Percentiles rank a stretch among this genome's conserved stretches.
Conservation (phyloP, 2,797 vertebrate genomes). For the Selene dorsalis region DNA sequence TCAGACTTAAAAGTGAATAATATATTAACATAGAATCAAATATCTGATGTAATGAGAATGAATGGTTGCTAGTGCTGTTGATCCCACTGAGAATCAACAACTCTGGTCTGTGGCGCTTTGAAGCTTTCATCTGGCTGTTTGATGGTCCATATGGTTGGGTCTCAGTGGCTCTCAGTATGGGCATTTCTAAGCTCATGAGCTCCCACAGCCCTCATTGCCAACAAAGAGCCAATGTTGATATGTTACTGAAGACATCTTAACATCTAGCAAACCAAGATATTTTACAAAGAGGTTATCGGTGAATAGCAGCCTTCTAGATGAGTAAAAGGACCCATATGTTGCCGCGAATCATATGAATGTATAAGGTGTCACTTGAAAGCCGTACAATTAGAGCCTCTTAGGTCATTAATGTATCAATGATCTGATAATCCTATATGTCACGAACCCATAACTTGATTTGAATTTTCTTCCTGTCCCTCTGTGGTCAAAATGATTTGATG, state of each 20-base stretch:
- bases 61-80: not conserved
- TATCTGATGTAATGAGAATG: not conserved
- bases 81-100: slow-evolving; percentile 24
- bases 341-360: not conserved
- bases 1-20: not conserved
- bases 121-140: slow-evolving; percentile 31
- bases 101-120: slow-evolving; percentile 2
- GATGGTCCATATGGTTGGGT: slow-evolving; percentile 34
- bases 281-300: not conserved
- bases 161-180: slow-evolving; percentile 26
- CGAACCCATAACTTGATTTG: not conserved
- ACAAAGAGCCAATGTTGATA: slow-evolving; percentile 28
- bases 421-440: no score
- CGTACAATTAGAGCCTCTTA: not conserved
- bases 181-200: slow-evolving; percentile 16
- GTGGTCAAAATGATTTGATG: not conserved
- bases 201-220: slow-evolving; percentile 18
- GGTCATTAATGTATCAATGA: not conserved
- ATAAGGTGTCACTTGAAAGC: not conserved
- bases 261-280: not conserved
- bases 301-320: not conserved
- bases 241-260: slow-evolving; percentile 8
- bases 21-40: not conserved
- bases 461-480: not conserved
- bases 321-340: not conserved